Evolutionary conservation across 35 echinoderm and acorn worm genomes (phyloP).

Genomic region (Lytechinus variegatus): DNA sequence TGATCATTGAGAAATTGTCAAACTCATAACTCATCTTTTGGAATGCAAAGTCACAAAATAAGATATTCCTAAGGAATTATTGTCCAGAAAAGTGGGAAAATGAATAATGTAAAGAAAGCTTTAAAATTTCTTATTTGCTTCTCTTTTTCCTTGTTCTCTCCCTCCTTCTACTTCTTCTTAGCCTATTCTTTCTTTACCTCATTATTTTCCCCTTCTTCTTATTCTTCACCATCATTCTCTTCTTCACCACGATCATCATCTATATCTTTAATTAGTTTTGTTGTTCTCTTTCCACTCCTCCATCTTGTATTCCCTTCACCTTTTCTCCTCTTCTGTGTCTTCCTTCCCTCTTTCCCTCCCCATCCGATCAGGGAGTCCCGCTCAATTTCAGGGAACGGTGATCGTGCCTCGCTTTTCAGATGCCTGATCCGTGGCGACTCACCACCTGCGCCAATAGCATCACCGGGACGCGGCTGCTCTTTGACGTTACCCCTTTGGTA

Average conservation of each 20-base stretch:
- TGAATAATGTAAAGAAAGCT: too few relatives aligned
- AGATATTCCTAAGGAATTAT: too few relatives aligned
- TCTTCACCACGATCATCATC: not conserved
- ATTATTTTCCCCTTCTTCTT: not conserved
- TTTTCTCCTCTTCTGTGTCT: not conserved
- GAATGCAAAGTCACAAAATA: too few relatives aligned
- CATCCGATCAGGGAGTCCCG: not conserved
- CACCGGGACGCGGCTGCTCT: not conserved
- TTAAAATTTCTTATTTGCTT: too few relatives aligned
- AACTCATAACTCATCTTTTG: too few relatives aligned
- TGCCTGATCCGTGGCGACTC: not conserved
- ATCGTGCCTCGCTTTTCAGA: not conserved
- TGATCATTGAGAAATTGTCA: too few relatives aligned
- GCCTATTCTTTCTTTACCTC: not conserved
- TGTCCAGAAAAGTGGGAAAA: too few relatives aligned
- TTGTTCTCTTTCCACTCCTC: not conserved
- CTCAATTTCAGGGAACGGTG: conserved; percentile 46
- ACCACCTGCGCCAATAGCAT: not conserved
- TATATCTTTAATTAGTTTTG: not conserved
- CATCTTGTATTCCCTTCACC: not conserved
- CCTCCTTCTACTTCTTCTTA: too few relatives aligned
- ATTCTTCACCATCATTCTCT: not conserved
- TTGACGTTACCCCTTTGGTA: conserved; percentile 21
- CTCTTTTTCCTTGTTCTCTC: too few relatives aligned
- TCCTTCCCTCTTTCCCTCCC: not conserved